Evolutionary conservation across 2,888 invertebrate genomes (phyloP), one percentile per base, ranked within the genome.

Genomic region (Axea sp.): DNA sequence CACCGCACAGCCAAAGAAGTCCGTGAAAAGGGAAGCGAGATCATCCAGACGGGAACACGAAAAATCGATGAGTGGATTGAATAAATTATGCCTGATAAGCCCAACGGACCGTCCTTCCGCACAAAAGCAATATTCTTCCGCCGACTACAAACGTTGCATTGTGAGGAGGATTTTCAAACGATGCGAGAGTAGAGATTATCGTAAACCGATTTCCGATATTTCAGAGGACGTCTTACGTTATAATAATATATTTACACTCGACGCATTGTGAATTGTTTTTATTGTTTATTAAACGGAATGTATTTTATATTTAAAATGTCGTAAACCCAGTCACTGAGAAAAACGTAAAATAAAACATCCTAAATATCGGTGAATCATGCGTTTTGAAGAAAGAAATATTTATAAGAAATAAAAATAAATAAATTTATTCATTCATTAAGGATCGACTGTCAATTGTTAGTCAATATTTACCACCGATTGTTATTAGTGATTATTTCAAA

Each of bases 51-150:
- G 51, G 19, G 47, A 45, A 71, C 71, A 62, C 71, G 62, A 71
- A 71, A 71, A 71, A 71, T 71, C 64, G 71, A 71, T 71, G 71
- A 71, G 64, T 64, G 64, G 71, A 71, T 71, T 64, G 64, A 64
- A 64, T 64, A 71, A 71, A 71, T 71, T 71, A 71, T 71, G 37
- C 49, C 57, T 51, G 64, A 71, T 71, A 71, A 71, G 71, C 62
- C 49, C 64, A 64, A 35, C 71, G 64, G 71, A 71, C 62, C 57
- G 41, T 71, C 62, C 62, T 62, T 62, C 45, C 47, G 47, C 55
- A 60, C 71, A 62, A 71, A 68, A 71, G 62, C 55, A 62, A 62
- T 62, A 71, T 62, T 71, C 71, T 62, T 71, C 60, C 41, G 55
- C 26, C 51, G 53, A 53, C 45, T 60, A 57, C 60, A 31, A 53